Conservation (phyloP, 2,113 vertebrate species). For the Barnardius zonarius region DNA sequence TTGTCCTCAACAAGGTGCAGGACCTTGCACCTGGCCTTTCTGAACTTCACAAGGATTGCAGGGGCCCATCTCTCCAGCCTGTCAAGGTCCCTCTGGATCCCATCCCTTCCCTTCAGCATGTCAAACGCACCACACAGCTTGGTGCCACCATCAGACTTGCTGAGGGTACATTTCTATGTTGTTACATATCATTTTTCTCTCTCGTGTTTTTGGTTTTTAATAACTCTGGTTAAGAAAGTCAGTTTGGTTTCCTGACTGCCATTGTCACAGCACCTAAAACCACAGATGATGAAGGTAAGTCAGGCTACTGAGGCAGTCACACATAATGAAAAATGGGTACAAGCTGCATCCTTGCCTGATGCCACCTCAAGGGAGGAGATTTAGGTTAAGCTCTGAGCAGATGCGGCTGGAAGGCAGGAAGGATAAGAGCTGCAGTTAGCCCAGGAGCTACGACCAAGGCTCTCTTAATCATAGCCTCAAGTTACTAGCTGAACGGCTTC, state of each 20-base stretch:
- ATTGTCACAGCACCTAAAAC: not conserved
- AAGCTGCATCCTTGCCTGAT: not conserved
- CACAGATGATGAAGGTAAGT: not conserved
- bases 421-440: not conserved
- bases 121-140: not conserved
- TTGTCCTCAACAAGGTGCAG: not conserved
- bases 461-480: not conserved
- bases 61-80: not conserved
- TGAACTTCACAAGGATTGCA: not conserved
- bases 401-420: not conserved
- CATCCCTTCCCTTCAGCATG: not conserved
- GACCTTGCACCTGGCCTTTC: not conserved
- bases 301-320: not conserved
- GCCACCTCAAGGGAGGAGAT: not conserved
- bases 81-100: not conserved
- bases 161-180: not conserved
- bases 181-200: not conserved
- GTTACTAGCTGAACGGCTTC: not conserved
- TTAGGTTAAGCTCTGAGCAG: not conserved
- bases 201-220: not conserved
- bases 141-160: not conserved
- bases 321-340: not conserved
- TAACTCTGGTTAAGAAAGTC: not conserved
- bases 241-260: not conserved
- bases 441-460: not conserved